A percentile compares a stretch with the other conserved stretches of the same genome.
These are phyloP conservation scores for Zhuqinia jingwanae DNA, from an alignment of 2,888 invertebrate species.

Conservation along the genomic window DNA sequence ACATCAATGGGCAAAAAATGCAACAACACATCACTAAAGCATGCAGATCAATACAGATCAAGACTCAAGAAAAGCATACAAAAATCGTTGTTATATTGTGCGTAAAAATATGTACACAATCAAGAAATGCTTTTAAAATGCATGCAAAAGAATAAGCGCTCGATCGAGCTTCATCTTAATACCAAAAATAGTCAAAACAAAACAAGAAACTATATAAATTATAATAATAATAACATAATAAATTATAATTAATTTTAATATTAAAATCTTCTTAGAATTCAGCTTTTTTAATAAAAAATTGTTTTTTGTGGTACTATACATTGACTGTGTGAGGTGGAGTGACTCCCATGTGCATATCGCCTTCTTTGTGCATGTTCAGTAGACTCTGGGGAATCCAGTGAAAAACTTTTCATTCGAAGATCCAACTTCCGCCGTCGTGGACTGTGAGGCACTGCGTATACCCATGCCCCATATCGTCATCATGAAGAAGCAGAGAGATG, in stretches of 20 bases:
- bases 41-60: no score
- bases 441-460: slow-evolving; percentile 93
- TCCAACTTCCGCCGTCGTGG: slow-evolving; percentile 97
- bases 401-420: slow-evolving; percentile 98
- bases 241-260: neutral
- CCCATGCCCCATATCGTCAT: slow-evolving; percentile 3
- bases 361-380: slow-evolving; percentile 91
- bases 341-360: slow-evolving; percentile 83
- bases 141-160: no score
- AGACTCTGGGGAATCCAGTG: slow-evolving; percentile 97
- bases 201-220: neutral
- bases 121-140: no score
- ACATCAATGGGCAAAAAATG: no score
- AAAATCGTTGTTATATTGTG: no score
- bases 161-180: no score
- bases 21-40: no score
- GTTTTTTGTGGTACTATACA: slow-evolving; percentile 81
- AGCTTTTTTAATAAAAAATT: slow-evolving; percentile 46
- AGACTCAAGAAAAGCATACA: no score
- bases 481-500: no score
- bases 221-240: slow-evolving; percentile 6
- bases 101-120: neutral
- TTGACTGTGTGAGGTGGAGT: slow-evolving; percentile 85
- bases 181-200: neutral
- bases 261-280: neutral